phyloP scores from a whole-genome alignment of 2,888 invertebrate species.

The Polietes domitor region DNA sequence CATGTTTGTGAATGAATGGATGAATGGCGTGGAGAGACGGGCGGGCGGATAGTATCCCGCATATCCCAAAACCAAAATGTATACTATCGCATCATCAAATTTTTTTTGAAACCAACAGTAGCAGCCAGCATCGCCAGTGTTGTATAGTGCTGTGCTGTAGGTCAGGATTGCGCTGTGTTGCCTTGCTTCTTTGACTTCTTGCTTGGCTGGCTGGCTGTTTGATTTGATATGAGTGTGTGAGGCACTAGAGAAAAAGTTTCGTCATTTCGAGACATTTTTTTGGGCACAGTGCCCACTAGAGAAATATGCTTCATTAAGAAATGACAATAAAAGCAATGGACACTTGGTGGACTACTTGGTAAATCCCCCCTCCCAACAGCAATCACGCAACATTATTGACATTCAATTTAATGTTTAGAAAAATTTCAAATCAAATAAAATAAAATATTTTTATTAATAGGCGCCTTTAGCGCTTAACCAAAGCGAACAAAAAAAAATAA shows the following conservation, averaged over 20 bases:
- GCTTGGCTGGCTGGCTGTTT: background rate
- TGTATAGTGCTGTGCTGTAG: slow-evolving; percentile 47
- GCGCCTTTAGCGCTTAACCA: background rate
- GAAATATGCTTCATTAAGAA: slow-evolving; percentile 41
- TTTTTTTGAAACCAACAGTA: slow-evolving; percentile 1
- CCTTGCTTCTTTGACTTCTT: background rate
- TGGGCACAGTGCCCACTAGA: slow-evolving; percentile 60
- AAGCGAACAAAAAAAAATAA: background rate
- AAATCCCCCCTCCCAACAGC: no score
- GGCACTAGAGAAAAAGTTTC: no score
- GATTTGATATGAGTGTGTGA: no score
- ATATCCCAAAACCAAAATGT: background rate
- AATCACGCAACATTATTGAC: slow-evolving; percentile 47
- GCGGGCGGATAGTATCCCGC: background rate
- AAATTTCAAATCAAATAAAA: background rate
- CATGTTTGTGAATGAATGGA: background rate
- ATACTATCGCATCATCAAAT: background rate
- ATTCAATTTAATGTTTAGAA: slow-evolving; percentile 23
- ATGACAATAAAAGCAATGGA: no score
- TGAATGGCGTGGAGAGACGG: background rate
- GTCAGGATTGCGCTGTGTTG: slow-evolving; percentile 53
- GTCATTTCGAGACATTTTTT: slow-evolving; percentile 8
- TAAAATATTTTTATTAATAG: slow-evolving; percentile 17
- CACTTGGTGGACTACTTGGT: no score
- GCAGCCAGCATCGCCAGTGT: background rate